Percentiles rank a stretch among this genome's conserved stretches.
Conservation (phyloP, 2,797 vertebrate species). For the Cetoscarus ocellatus region DNA sequence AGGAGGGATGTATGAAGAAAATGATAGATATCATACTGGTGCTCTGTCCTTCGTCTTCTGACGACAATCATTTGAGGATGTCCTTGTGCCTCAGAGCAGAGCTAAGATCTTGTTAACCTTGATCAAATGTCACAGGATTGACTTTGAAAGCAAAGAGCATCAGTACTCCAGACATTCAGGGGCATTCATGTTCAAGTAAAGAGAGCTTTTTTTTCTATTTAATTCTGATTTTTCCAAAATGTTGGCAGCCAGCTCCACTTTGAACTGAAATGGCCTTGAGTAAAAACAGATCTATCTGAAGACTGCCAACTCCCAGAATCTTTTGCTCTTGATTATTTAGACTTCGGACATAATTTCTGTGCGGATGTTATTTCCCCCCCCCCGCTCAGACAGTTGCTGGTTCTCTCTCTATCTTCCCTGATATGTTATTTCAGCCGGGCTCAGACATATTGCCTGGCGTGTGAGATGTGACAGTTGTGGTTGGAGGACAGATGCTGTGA, state of each 20-base stretch:
- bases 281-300: too few relatives aligned
- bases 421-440: constrained; percentile 55
- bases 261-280: too few relatives aligned
- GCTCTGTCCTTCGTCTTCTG: not conserved
- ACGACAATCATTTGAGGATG: not conserved
- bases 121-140: constrained; percentile 14
- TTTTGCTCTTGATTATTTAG: too few relatives aligned
- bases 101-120: constrained; percentile 20
- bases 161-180: constrained; percentile 3
- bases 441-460: constrained; percentile 61
- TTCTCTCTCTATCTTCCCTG: constrained; percentile 34
- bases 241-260: too few relatives aligned
- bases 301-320: too few relatives aligned
- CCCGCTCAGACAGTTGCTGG: constrained; percentile 24
- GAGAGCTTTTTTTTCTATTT: not conserved
- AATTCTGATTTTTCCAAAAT: not conserved
- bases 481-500: constrained; percentile 70
- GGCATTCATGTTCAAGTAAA: not conserved
- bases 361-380: constrained; percentile 9
- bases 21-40: not conserved
- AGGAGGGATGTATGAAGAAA: not conserved
- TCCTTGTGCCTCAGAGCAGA: constrained; percentile 5
- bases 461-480: constrained; percentile 68
- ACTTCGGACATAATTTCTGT: constrained; percentile 1
- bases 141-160: constrained; percentile 33